phyloP scores from a whole-genome alignment of 2,888 invertebrate species.

The Papilio demoleus region DNA sequence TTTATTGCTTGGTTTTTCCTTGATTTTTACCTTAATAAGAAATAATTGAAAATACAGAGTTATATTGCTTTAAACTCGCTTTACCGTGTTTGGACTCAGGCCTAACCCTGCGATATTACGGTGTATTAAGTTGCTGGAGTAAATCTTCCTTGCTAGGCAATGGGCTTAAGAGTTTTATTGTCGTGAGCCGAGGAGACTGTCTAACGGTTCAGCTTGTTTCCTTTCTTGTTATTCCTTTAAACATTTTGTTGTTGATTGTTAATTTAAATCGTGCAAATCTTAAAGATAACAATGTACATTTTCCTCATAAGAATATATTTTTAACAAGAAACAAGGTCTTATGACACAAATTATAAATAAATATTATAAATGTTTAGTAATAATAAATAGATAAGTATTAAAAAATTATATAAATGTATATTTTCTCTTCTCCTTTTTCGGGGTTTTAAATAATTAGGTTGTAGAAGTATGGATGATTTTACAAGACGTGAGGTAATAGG shows the following conservation, averaged over 20 bases:
- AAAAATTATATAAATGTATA: too few species aligned
- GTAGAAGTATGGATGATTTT: too few species aligned
- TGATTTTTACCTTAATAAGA: background rate
- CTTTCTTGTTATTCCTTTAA: constrained; percentile 42
- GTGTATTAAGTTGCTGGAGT: constrained; percentile 78
- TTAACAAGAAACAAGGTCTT: background rate
- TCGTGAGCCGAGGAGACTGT: constrained; percentile 58
- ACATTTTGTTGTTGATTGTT: constrained; percentile 45
- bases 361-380: too few species aligned
- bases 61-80: constrained; percentile 16
- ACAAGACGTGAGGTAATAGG: too few species aligned
- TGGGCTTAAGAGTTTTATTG: constrained; percentile 82
- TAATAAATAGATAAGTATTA: too few species aligned
- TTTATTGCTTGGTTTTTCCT: too few species aligned
- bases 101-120: constrained; percentile 66
- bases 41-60: background rate
- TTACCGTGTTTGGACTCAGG: constrained; percentile 5
- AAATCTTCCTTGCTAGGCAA: constrained; percentile 76
- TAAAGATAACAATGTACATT: background rate
- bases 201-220: constrained; percentile 48
- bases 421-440: too few species aligned
- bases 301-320: background rate
- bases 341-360: background rate
- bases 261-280: constrained; percentile 31
- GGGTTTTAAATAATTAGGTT: too few species aligned